Percentiles rank a stretch among this genome's conserved stretches.
phyloP scores from a whole-genome alignment of 2,797 vertebrate species.

The Syngnathus acus region DNA sequence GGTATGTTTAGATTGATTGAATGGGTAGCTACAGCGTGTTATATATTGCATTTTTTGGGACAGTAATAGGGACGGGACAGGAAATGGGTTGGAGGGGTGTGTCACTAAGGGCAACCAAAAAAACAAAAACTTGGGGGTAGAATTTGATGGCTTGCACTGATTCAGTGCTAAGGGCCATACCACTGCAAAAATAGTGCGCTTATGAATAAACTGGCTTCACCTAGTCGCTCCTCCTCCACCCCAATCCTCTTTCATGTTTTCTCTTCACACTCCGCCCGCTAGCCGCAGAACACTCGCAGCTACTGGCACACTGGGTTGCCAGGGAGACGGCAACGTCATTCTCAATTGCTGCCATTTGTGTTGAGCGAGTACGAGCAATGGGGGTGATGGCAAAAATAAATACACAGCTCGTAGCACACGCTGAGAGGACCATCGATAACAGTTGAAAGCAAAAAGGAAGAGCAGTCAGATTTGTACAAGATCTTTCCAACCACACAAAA shows the following conservation, averaged over 20 bases:
- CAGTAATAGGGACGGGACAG: background rate
- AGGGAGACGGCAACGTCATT: conserved; percentile 67
- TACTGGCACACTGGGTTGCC: conserved; percentile 59
- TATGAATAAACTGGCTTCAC: conserved; percentile 52
- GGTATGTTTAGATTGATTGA: background rate
- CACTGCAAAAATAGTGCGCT: background rate
- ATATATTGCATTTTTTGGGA: background rate
- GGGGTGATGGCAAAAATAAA: conserved; percentile 54
- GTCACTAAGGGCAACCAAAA: background rate
- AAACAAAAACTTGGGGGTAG: background rate
- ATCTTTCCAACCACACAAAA: background rate
- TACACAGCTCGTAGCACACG: conserved; percentile 31
- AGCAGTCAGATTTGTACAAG: background rate
- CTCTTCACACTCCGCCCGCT: conserved; percentile 17
- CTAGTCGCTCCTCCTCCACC: conserved; percentile 28
- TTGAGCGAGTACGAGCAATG: conserved; percentile 39
- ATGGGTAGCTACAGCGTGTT: background rate
- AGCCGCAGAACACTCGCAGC: conserved; percentile 19
- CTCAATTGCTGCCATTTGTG: conserved; percentile 64
- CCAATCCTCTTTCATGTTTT: conserved; percentile 24
- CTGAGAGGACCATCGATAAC: conserved; percentile 8
- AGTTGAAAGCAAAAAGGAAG: background rate
- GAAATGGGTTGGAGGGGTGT: background rate
- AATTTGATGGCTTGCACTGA: background rate
- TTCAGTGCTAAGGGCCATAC: background rate